Evolutionary conservation across 2,888 invertebrate genomes (phyloP).

Genomic region (Acleris emargana): DNA sequence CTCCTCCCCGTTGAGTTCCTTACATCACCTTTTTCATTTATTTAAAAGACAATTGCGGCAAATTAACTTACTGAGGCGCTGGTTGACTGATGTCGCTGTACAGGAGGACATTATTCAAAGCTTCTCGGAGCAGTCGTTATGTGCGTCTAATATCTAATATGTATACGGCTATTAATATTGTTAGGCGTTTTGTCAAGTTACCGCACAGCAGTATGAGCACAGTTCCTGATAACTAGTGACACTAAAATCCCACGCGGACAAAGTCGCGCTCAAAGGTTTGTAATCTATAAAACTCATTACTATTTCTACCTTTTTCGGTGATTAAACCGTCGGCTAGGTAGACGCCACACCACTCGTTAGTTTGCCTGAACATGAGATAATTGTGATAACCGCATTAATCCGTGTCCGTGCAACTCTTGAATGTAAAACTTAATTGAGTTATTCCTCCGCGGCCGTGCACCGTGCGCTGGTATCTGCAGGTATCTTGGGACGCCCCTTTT

Average conservation of each 20-base stretch:
- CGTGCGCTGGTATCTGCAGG: slow-evolving; percentile 23
- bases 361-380: slow-evolving; percentile 65
- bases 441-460: slow-evolving; percentile 52
- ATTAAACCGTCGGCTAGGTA: slow-evolving; percentile 21
- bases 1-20: slow-evolving; percentile 47
- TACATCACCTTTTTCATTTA: slow-evolving; percentile 53
- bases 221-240: too few relatives aligned
- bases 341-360: slow-evolving; percentile 53
- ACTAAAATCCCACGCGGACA: too few relatives aligned
- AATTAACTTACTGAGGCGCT: slow-evolving; percentile 51
- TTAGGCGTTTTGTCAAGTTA: too few relatives aligned
- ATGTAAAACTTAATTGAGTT: slow-evolving; percentile 76
- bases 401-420: slow-evolving; percentile 63
- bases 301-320: slow-evolving; percentile 7
- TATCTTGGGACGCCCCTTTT: slow-evolving; percentile 36
- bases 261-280: too few relatives aligned
- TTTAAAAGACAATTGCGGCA: slow-evolving; percentile 42
- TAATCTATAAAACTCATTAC: neutral
- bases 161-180: neutral
- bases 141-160: too few relatives aligned
- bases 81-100: slow-evolving; percentile 30
- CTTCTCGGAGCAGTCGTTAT: slow-evolving; percentile 8
- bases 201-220: too few relatives aligned
- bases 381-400: slow-evolving; percentile 76
- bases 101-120: slow-evolving; percentile 42